Evolutionary conservation across 2,113 vertebrate species (phyloP).

Genomic region (Phycodurus eques): DNA sequence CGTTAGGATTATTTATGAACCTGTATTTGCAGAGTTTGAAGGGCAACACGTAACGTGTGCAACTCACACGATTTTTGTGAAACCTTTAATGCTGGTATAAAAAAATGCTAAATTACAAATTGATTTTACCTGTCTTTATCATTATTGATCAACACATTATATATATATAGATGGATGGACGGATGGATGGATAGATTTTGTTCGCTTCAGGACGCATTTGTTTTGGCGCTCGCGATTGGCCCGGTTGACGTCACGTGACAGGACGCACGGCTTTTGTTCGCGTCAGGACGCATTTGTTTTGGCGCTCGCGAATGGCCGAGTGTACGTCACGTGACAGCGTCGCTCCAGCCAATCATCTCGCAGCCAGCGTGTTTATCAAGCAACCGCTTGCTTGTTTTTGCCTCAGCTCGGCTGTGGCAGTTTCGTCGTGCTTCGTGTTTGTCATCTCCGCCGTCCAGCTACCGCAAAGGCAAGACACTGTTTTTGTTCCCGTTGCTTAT

Average conservation of each 20-base stretch:
- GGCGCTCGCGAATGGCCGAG: background rate
- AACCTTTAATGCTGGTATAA: no score
- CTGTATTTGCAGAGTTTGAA: no score
- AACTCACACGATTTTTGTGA: no score
- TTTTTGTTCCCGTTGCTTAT: background rate
- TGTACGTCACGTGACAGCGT: background rate
- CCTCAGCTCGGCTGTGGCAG: background rate
- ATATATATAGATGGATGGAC: no score
- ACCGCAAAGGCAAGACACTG: constrained; percentile 31
- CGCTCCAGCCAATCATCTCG: constrained; percentile 26
- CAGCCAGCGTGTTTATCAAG: background rate
- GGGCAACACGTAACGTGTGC: no score
- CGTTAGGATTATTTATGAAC: no score
- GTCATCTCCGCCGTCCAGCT: background rate
- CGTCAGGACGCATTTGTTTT: background rate
- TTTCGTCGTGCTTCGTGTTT: background rate
- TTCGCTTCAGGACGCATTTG: background rate
- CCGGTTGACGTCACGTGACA: background rate
- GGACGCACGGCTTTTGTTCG: no score
- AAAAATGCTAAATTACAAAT: no score
- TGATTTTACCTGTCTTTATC: no score
- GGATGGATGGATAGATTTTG: no score
- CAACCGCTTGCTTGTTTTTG: background rate
- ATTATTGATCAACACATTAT: no score
- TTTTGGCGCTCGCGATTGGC: background rate